These are phyloP conservation scores for Lepus oiostolus DNA, from an alignment of 2,797 vertebrate genomes.

Conservation along the genomic window DNA sequence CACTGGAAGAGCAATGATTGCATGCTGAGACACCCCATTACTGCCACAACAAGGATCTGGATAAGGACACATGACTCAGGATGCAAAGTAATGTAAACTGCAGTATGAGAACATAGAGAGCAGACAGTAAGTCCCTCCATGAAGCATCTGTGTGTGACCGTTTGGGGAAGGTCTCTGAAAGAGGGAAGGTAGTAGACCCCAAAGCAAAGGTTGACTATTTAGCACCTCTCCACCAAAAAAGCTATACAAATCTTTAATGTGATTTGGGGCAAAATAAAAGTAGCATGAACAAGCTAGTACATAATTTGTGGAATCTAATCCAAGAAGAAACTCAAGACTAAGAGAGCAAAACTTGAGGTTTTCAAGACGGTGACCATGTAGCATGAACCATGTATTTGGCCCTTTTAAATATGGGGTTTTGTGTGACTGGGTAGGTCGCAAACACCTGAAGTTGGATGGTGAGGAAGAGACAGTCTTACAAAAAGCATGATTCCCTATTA, in stretches of 20 bases:
- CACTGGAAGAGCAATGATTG: neutral
- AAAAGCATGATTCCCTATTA: neutral
- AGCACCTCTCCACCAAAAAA: neutral
- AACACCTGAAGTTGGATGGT: fast-evolving
- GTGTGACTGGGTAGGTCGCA: neutral
- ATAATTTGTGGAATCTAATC: neutral
- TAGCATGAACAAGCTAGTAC: neutral
- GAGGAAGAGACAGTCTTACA: neutral
- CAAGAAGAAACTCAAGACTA: neutral
- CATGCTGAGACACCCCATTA: neutral
- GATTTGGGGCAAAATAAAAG: neutral
- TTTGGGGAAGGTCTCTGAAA: neutral
- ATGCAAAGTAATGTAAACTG: neutral
- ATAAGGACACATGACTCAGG: neutral
- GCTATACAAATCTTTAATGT: fast-evolving
- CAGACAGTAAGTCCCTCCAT: neutral
- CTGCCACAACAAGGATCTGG: too few species aligned
- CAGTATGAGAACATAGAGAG: neutral
- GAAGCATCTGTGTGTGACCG: neutral
- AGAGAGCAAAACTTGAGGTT: neutral
- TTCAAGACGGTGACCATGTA: neutral
- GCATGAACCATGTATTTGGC: neutral
- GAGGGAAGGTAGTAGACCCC: neutral
- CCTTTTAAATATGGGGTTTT: neutral
- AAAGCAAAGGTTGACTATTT: neutral